Evolutionary conservation across 1,140 invertebrate species (phyloP), one percentile per base, ranked within the genome.

Genomic region (Lerema accius): DNA sequence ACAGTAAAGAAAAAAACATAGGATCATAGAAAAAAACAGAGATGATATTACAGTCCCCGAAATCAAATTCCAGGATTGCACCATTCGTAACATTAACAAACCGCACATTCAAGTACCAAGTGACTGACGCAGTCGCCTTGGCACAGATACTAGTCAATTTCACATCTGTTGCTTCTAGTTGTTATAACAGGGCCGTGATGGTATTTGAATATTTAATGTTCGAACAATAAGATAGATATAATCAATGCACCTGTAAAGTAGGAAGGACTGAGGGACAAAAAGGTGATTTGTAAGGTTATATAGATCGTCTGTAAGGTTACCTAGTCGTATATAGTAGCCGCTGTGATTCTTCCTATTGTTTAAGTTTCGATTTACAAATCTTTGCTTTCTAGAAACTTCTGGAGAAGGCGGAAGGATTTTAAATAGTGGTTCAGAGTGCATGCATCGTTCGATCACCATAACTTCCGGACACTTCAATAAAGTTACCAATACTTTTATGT

Each of bases 131-230:
- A 58, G 53, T 58, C 26, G 40, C 53, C 53, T 58, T 58, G 53
- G 53, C 53, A 58, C 53, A 58, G 53, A 26, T 58, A n/a, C 13
- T 45, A 45, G 53, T 17, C 40, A 58, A 58, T 58, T 58, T 58
- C 53, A 58, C 53, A 58, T 58, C 26, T 58, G 42, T 32, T 45
- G 40, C 53, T 46, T 45, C 26, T 23, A 35, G 42, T 3, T 15
- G 14, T 58, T 58, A 58, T 46, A 56, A 58, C 50, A 53, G 50
- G 40, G 53, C 42, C 53, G 53, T 58, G 26, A 58, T 58, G 40
- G 53, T 15, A 19, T 58, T 45, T 32, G 53, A 58, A 58, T 58
- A 45, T 58, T 10, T 58, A 46, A 45, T 58, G 40, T 13, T 17
- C 10, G 5, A 45, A 58, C 53, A 58, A 58, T 58, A 35, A 23